phyloP scores from a whole-genome alignment of 1,140 invertebrate genomes.

The Drosophila chauvacae region DNA sequence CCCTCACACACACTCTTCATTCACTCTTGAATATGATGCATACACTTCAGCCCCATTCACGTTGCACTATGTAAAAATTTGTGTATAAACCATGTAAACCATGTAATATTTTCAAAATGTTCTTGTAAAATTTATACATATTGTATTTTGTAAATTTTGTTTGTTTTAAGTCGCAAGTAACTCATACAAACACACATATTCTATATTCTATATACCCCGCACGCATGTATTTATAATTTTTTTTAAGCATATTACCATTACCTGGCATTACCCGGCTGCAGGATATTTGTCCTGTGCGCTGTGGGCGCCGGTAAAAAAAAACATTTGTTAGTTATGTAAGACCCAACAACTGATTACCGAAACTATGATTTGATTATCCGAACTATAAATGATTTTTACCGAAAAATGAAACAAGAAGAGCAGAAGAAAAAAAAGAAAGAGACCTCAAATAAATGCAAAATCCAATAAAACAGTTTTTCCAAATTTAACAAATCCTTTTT shows the following conservation, averaged over 20 bases:
- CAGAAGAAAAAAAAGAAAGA: background rate
- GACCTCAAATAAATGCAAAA: slow-evolving; percentile 26
- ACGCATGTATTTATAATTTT: slow-evolving; percentile 76
- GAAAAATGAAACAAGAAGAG: slow-evolving; percentile 14
- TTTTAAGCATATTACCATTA: slow-evolving; percentile 40
- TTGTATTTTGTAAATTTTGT: slow-evolving; percentile 75
- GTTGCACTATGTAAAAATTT: slow-evolving; percentile 80
- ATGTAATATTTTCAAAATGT: slow-evolving; percentile 78
- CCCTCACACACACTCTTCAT: slow-evolving; percentile 26
- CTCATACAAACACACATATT: slow-evolving; percentile 30
- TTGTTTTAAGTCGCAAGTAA: slow-evolving; percentile 66
- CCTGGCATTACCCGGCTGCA: background rate
- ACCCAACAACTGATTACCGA: slow-evolving; percentile 51
- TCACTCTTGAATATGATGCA: slow-evolving; percentile 21
- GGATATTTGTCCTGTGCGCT: slow-evolving; percentile 4
- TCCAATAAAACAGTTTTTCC: slow-evolving; percentile 22
- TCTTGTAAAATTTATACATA: slow-evolving; percentile 71
- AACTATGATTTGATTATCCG: slow-evolving; percentile 27
- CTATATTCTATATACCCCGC: slow-evolving; percentile 41
- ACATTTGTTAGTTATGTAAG: slow-evolving; percentile 63
- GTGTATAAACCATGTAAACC: slow-evolving; percentile 66
- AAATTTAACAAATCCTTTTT: slow-evolving; percentile 18
- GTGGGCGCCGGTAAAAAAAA: slow-evolving; percentile 22
- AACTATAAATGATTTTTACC: slow-evolving; percentile 31
- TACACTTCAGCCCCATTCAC: slow-evolving; percentile 70